Evolutionary conservation across 2,797 vertebrate genomes (phyloP).

Genomic region (Sebastes vulpes): DNA sequence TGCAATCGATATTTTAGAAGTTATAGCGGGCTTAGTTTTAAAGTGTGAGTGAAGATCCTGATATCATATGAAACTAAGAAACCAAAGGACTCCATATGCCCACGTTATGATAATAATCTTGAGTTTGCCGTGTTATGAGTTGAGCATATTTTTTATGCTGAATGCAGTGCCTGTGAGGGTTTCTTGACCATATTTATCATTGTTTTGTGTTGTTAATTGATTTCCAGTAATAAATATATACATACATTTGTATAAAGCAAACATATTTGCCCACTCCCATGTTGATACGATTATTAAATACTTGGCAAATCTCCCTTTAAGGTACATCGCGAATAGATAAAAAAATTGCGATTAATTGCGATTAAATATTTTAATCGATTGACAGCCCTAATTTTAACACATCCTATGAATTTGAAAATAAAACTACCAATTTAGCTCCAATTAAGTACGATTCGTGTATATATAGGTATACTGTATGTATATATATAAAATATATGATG

Average conservation of each 20-base stretch:
- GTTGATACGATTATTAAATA: accelerated
- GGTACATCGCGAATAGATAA: accelerated
- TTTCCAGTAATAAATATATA: too few species aligned
- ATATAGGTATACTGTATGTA: background rate
- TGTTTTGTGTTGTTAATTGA: too few species aligned
- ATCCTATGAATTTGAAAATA: accelerated
- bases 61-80: background rate
- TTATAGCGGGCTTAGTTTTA: too few species aligned
- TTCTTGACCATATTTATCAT: accelerated
- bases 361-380: background rate
- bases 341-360: background rate
- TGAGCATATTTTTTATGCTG: too few species aligned
- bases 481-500: background rate
- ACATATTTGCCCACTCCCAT: too few species aligned
- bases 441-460: accelerated
- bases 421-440: background rate
- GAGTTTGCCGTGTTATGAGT: too few species aligned
- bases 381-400: background rate
- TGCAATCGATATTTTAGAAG: too few species aligned
- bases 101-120: accelerated
- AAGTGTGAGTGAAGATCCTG: too few species aligned
- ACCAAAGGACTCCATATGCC: background rate
- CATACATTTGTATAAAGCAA: too few species aligned
- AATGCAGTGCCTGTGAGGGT: accelerated
- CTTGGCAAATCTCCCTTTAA: accelerated